Evolutionary conservation across 2,113 vertebrate genomes (phyloP).

Genomic region (Takifugu flavidus): DNA sequence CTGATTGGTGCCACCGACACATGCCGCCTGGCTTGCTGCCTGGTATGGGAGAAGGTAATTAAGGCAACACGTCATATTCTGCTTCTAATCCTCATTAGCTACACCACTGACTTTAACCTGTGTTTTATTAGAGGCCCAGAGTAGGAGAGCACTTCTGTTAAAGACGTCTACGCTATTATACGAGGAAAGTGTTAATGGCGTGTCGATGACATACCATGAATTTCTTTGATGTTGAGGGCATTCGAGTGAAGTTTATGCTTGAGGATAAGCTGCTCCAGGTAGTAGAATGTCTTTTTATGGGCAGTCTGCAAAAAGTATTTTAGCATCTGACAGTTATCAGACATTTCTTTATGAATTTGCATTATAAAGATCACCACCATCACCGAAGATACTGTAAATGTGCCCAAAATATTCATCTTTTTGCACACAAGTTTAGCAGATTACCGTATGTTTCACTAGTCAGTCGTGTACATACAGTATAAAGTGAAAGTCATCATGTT

Average conservation of each 20-base stretch:
- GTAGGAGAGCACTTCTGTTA: background rate
- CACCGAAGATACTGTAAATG: too few species aligned
- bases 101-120: slow-evolving; percentile 7
- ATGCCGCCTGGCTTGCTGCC: slow-evolving; percentile 32
- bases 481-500: too few species aligned
- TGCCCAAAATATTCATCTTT: too few species aligned
- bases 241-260: slow-evolving; percentile 95
- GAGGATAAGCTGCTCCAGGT: slow-evolving; percentile 94
- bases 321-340: too few species aligned
- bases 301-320: slow-evolving; percentile 73
- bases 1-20: slow-evolving; percentile 40
- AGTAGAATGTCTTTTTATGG: slow-evolving; percentile 98
- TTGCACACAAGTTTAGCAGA: too few species aligned
- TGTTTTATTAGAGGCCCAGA: background rate
- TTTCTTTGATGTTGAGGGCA: slow-evolving; percentile 93
- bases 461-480: too few species aligned
- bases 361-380: too few species aligned
- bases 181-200: background rate
- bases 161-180: too few species aligned
- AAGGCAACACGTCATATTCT: slow-evolving; percentile 35
- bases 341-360: too few species aligned
- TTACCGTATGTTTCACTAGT: too few species aligned
- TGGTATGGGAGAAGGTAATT: slow-evolving; percentile 47
- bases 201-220: slow-evolving; percentile 80
- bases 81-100: slow-evolving; percentile 36